phyloP scores from a whole-genome alignment of 2,113 vertebrate species.

The Eonycteris spelaea region DNA sequence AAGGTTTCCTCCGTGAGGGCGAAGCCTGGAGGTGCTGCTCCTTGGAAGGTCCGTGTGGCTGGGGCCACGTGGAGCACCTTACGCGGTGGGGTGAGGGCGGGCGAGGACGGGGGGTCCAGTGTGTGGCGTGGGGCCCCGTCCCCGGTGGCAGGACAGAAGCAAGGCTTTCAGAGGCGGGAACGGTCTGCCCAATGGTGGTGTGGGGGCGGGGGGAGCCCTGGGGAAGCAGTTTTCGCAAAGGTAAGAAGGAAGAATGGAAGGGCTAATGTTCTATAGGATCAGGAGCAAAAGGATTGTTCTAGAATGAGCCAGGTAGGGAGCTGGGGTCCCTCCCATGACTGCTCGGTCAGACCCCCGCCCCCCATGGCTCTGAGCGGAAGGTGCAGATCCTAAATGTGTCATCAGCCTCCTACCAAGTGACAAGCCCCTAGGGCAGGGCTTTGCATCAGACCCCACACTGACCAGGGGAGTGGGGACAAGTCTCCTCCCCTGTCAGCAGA shows the following conservation, averaged over 20 bases:
- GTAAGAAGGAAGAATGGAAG: neutral
- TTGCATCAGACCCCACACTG: fast-evolving
- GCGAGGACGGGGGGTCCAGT: no score
- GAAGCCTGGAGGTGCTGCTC: fast-evolving
- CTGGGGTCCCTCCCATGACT: fast-evolving
- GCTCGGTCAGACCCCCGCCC: fast-evolving
- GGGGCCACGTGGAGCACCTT: fast-evolving
- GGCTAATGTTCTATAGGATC: no score
- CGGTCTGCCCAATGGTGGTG: neutral
- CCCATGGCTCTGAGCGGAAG: neutral
- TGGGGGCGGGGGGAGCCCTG: fast-evolving
- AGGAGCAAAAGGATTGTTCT: neutral
- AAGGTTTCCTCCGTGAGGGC: neutral
- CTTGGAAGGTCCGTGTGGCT: fast-evolving
- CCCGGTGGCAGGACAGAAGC: fast-evolving
- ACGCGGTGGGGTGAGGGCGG: fast-evolving
- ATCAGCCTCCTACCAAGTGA: neutral
- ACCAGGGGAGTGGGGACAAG: fast-evolving
- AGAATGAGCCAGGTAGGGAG: fast-evolving
- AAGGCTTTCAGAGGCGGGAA: neutral
- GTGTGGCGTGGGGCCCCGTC: fast-evolving
- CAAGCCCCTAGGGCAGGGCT: neutral
- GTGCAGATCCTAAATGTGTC: neutral
- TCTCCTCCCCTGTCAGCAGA: fast-evolving
- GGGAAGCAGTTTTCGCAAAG: neutral